Evolutionary conservation across 1,140 invertebrate genomes (phyloP).

Genomic region (Leptinotarsa texana): DNA sequence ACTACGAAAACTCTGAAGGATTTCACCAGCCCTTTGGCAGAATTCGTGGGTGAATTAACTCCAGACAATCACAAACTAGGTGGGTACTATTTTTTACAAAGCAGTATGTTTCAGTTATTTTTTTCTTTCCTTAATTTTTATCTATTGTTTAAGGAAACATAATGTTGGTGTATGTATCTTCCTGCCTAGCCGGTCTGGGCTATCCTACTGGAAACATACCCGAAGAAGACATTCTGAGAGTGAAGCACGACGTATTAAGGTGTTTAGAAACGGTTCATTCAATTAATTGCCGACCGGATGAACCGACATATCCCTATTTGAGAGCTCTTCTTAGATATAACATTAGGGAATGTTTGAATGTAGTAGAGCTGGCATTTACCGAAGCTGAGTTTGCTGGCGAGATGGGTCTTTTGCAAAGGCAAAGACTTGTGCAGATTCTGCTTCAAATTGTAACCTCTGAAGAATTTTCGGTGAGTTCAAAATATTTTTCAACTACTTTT

Average conservation of each 20-base stretch:
- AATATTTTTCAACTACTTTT: too few relatives aligned
- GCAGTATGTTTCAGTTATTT: background rate
- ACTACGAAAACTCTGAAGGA: slow-evolving; percentile 85
- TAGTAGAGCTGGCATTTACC: slow-evolving; percentile 84
- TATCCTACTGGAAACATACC: slow-evolving; percentile 88
- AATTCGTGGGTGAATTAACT: slow-evolving; percentile 65
- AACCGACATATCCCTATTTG: slow-evolving; percentile 78
- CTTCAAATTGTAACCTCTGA: slow-evolving; percentile 64
- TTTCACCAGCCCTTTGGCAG: slow-evolving; percentile 82
- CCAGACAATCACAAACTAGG: slow-evolving; percentile 56
- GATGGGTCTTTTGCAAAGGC: slow-evolving; percentile 73
- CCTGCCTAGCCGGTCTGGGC: slow-evolving; percentile 88
- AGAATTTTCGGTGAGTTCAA: slow-evolving; percentile 63
- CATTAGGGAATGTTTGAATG: slow-evolving; percentile 88
- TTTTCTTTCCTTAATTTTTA: background rate
- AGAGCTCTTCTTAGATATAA: slow-evolving; percentile 83
- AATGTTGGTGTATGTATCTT: slow-evolving; percentile 89
- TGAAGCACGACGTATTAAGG: slow-evolving; percentile 75
- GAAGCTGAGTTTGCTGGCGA: slow-evolving; percentile 79
- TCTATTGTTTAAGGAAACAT: slow-evolving; percentile 76
- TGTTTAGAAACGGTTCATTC: slow-evolving; percentile 71
- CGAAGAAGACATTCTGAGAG: slow-evolving; percentile 67
- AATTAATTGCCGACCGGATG: slow-evolving; percentile 66
- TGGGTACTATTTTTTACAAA: background rate
- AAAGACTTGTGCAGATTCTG: slow-evolving; percentile 80